Evolutionary conservation across 92 coral and sea anemone genomes (phyloP).

Genomic region (Umimayanthus chanpuru): DNA sequence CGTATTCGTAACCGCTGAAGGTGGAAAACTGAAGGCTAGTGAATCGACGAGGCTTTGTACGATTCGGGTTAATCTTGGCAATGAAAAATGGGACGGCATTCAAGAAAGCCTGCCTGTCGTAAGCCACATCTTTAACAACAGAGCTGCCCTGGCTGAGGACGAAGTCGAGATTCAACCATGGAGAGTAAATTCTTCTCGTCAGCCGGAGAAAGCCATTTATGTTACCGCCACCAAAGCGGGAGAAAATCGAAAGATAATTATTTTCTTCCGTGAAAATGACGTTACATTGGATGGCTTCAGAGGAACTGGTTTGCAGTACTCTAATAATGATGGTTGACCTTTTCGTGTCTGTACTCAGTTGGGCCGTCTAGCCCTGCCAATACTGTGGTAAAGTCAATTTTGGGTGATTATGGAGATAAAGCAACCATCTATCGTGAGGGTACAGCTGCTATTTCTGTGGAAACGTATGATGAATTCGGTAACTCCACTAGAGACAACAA

Average conservation of each 20-base stretch:
- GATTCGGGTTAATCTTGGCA: not conserved
- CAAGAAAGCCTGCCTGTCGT: conserved; percentile 16
- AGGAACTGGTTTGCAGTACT: not conserved
- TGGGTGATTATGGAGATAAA: not conserved
- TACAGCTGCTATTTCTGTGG: not conserved
- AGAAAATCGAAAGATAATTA: not conserved
- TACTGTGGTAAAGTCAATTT: not conserved
- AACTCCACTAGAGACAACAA: not conserved
- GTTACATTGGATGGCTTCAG: not conserved
- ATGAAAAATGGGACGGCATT: not conserved
- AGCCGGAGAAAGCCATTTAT: conserved; percentile 4
- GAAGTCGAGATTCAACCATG: not conserved
- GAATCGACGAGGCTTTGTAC: not conserved
- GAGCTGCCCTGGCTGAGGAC: not conserved
- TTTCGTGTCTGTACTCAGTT: not conserved
- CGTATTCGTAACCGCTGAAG: not conserved
- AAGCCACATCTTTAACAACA: not conserved
- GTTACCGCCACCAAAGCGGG: conserved; percentile 7
- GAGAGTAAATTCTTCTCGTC: not conserved
- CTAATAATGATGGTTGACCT: not conserved
- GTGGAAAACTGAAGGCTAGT: not conserved
- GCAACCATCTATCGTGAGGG: not conserved
- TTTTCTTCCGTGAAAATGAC: not conserved
- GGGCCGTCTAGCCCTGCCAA: conserved; percentile 1
- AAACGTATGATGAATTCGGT: not conserved